Evolutionary conservation across 1,140 invertebrate species (phyloP), one percentile per base, ranked within the genome.

Genomic region (Drosophila oshimai): DNA sequence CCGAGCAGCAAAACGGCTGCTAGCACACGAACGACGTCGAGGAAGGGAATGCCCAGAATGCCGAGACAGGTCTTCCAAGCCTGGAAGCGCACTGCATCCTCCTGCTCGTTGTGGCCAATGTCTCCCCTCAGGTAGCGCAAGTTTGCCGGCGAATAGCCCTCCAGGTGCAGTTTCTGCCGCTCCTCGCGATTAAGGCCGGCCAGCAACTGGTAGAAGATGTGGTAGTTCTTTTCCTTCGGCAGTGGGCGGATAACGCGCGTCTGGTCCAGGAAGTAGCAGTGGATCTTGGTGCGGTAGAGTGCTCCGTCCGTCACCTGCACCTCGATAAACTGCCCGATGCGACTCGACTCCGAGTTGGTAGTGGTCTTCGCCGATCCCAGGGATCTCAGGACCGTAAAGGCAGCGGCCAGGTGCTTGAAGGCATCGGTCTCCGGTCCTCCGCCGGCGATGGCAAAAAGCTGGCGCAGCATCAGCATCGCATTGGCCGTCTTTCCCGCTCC

Each of bases 201-300:
- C 18, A 99, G 92, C 95, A 99, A 96, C 92, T 99, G 97, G 92
- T 99, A 99, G 92, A 99, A 99, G 89, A 99, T 98, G 89, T 99
- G 97, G 90, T 98, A 99, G 92, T 98, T 99, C 84, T 98, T 97
- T 92, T 98, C 97, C 81, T 96, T 95, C 6, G 95, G 93, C 65
- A 97, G 92, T 4, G 96, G 96, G 22, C 94, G 93, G 55, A 98
- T 97, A 10, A 98, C 97, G 47, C 98, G 94, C 22, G 96, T 98
- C 92, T 98, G 96, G 89, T 99, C 97, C 51, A 91, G 53, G 92
- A 98, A 98, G 89, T 98, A 98, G 91, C 97, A 98, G 90, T 98
- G 97, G 72, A 98, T 98, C 93, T 98, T 98, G 3, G 97, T 98
- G 86, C 97, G 94, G 91, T 98, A 98, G 20, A 99, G 92, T 7